These are phyloP conservation scores for Ptychochromis oligacanthus DNA, from an alignment of 2,113 vertebrate genomes.

Conservation along the genomic window DNA sequence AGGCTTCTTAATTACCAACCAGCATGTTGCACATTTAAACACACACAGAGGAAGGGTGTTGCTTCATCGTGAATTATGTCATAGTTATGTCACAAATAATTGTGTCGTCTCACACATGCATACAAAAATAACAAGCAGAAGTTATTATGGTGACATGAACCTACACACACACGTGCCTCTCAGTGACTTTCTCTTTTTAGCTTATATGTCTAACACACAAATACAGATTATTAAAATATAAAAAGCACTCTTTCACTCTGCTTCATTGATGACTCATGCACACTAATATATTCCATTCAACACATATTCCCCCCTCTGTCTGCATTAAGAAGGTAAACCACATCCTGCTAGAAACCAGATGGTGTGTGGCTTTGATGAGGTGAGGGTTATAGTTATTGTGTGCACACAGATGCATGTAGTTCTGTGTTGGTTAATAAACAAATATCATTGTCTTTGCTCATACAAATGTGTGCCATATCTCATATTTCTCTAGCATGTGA, in stretches of 20 bases:
- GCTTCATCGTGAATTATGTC: not conserved
- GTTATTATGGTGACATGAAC: not conserved
- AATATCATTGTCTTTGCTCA: not conserved
- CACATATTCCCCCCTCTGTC: not conserved
- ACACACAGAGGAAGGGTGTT: conserved; percentile 6
- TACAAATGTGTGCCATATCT: not conserved
- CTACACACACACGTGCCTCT: not conserved
- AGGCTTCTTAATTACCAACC: not conserved
- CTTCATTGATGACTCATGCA: not conserved
- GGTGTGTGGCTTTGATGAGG: conserved; percentile 23
- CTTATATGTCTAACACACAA: not conserved
- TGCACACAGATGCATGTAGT: not conserved
- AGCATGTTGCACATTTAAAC: not conserved
- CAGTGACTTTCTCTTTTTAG: not conserved
- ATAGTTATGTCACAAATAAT: not conserved
- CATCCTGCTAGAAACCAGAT: conserved; percentile 67
- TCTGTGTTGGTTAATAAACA: not conserved
- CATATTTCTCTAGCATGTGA: not conserved
- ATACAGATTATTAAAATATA: not conserved
- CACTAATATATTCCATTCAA: not conserved
- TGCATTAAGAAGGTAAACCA: conserved; percentile 36
- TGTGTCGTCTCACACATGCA: not conserved
- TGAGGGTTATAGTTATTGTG: not conserved
- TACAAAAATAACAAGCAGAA: not conserved
- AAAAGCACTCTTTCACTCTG: not conserved